Percentiles rank a stretch among this genome's conserved stretches.
Evolutionary conservation across 2,888 invertebrate species (phyloP).

Genomic region (Drosophila falleni): DNA sequence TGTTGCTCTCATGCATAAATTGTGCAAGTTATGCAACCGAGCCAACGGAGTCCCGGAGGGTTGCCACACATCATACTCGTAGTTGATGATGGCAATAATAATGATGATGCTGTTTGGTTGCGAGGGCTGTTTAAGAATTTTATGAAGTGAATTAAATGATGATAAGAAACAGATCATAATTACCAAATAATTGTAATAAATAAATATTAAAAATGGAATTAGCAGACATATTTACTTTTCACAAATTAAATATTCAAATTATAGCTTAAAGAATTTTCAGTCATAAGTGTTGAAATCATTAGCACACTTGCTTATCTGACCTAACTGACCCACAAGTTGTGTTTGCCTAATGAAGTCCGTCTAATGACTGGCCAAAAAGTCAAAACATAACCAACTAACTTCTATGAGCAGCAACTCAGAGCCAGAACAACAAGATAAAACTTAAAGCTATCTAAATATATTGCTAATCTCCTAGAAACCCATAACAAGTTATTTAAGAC

Average conservation of each 20-base stretch:
- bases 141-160: background rate
- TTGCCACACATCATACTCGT: conserved; percentile 23
- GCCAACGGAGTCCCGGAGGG: conserved; percentile 19
- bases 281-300: conserved; percentile 33
- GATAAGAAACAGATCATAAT: background rate
- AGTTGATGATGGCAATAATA: conserved; percentile 16
- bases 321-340: conserved; percentile 33
- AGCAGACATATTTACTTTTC: no score
- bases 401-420: conserved; percentile 24
- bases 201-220: no score
- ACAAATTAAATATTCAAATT: background rate
- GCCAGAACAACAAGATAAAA: conserved; percentile 20
- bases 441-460: conserved; percentile 43
- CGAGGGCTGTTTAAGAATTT: conserved; percentile 15
- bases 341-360: conserved; percentile 42
- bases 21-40: conserved; percentile 63
- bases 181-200: no score
- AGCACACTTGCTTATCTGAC: conserved; percentile 28
- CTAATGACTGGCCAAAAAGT: conserved; percentile 66
- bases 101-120: conserved; percentile 15
- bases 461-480: conserved; percentile 53
- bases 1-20: conserved; percentile 72
- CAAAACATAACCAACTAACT: conserved; percentile 38
- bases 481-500: conserved; percentile 36
- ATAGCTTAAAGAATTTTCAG: no score